Percentiles rank a stretch among this genome's conserved stretches.
Conservation (phyloP, 2,888 invertebrate species). For the Melinopterus prodromus region DNA sequence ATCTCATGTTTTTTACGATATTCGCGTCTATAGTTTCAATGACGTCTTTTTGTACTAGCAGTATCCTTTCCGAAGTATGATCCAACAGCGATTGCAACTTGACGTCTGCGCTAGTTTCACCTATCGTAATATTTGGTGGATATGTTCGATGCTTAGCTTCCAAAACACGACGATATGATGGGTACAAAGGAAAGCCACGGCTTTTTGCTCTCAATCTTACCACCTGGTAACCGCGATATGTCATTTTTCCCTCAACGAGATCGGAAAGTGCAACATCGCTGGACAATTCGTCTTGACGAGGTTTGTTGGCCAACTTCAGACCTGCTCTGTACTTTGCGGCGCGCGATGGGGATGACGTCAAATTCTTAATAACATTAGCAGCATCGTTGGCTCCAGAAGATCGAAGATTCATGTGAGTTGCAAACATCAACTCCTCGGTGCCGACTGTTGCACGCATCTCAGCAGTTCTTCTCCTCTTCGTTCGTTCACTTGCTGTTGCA, state of each 20-base stretch:
- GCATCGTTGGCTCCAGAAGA: conserved; percentile 39
- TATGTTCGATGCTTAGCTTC: conserved; percentile 41
- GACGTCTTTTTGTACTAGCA: conserved; percentile 33
- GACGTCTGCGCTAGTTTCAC: conserved; percentile 41
- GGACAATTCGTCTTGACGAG: conserved; percentile 4
- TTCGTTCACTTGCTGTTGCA: conserved; percentile 22
- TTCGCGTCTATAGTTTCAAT: conserved; percentile 27
- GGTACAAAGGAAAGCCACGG: conserved; percentile 28
- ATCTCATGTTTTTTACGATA: conserved; percentile 34
- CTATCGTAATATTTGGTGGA: conserved; percentile 36
- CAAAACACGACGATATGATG: conserved; percentile 42
- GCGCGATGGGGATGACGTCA: conserved; percentile 37
- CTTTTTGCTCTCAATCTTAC: conserved; percentile 14
- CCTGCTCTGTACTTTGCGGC: conserved; percentile 38
- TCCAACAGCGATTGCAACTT: conserved; percentile 43
- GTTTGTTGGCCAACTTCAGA: conserved; percentile 12
- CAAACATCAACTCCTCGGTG: conserved; percentile 38
- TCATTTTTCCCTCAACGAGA: conserved; percentile 35
- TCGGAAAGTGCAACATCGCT: conserved; percentile 33
- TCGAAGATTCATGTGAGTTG: conserved; percentile 43
- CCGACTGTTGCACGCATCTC: conserved; percentile 31
- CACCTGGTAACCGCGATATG: conserved; percentile 27
- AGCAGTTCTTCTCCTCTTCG: conserved; percentile 23
- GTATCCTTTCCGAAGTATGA: conserved; percentile 41
- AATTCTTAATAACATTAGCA: conserved; percentile 40